Evolutionary conservation across 2,888 invertebrate species (phyloP), one percentile per base, ranked within the genome.

Genomic region (Tetranychus piercei): DNA sequence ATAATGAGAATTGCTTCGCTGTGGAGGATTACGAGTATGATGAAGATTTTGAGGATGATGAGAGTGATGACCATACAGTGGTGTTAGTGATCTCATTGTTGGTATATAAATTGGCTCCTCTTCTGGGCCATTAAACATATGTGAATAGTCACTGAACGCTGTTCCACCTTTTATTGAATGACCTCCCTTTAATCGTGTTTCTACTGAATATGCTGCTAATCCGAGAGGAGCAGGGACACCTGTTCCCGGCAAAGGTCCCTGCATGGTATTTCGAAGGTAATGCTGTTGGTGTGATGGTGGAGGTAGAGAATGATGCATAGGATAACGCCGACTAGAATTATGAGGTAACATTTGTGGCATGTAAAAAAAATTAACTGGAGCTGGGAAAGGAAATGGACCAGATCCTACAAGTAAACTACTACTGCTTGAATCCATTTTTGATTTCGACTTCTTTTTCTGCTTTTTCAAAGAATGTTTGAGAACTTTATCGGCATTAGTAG

Each of bases 31-130:
- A 55, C 34, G 34, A 34, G 34, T 3, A 34, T 4, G 34, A 66
- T 66, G 3, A 34, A 4, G 34, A 34, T 5, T 11, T 69, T 18
- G 6, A 69, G 18, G 69, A 1, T 45, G 45, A 9, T 55, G 55
- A 55, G 11, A 9, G 20, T n/a, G 55, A 64, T 73, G 55, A 65
- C 45, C 45, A 7, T n/a, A 4, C 15, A 73, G 11, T 18, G 73
- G 73, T 73, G 73, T 73, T n/a, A 67, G 18, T n/a, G 73, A 67
- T 34, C 69, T 65, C 73, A 67, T 69, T 9, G 67, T 66, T 11
- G 67, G 73, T 15, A 69, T 55, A 18, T 67, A 73, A 44, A 73
- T n/a, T 34, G 73, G 64, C 34, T 73, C 64, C 9, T 45, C 73
- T 11, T 23, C n/a, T 8, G 55, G 23, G 15, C 71, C 71, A n/a